Base-by-base conservation (phyloP, 2,888 invertebrate genomes). In the Brenthis daphne region DNA sequence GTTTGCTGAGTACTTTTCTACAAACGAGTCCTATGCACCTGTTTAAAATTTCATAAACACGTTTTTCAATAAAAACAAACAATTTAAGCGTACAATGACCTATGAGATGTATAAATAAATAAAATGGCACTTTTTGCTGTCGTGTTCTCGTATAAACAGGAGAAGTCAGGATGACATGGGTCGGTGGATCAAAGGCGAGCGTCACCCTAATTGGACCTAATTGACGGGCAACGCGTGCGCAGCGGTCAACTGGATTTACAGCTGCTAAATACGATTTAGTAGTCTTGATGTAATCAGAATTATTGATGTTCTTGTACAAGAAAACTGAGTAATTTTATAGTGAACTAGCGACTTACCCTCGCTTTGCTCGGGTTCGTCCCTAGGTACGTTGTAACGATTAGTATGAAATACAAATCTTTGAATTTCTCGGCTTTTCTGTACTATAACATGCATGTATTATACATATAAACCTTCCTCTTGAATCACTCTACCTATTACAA, bases 181-280 rank as follows among this genome's bases (percentile, higher is more conserved):
- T 78, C 83, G 84, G 84, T 74, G 74, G 80, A 84, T 89, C 87
- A 89, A 89, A 88, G 84, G 78, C 76, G 78, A 75, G 78, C 74
- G 77, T 74, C 74, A 73, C 73, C 73, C 81, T 89, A 89, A 91
- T 91, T 88, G 88, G 77, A 75, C 79, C 81, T 88, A 90, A 91
- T 91, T 89, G 87, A 79, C 76, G 80, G 83, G 77, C 76, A 80
- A 82, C 86, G 85, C 86, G 82, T 81, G 83, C 82, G 81, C 77
- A 76, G 81, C 77, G 75, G 72, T 78, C 85, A 85, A 88, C 84
- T 85, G 83, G 83, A 85, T 88, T 85, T 85, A 88, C 88, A 87
- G 85, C 87, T 86, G 86, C 79, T 66, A 37, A 29, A 67, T 76
- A 53, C 37, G 53, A 63, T 61, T 37, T 61, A 61, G 51, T 37